Conservation (phyloP, 2,113 vertebrate species). For the Pica pica region DNA sequence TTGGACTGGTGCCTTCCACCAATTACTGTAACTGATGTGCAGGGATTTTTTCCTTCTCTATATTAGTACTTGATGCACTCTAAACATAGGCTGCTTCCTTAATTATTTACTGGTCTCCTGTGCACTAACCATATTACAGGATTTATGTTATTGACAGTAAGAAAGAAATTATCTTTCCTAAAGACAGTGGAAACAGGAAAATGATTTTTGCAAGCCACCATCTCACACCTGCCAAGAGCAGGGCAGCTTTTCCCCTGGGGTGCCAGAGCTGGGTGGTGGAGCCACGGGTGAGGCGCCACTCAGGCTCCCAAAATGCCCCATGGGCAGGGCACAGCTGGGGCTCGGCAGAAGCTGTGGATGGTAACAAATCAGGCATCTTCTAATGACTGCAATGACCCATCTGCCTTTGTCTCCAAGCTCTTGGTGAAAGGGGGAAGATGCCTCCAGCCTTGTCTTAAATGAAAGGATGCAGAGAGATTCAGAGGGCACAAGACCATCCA, state of each 20-base stretch:
- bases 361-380: neutral
- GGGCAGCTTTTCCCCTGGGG: neutral
- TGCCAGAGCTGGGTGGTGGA: neutral
- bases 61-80: constrained; percentile 41
- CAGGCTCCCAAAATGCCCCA: neutral
- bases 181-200: neutral
- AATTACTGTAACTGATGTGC: constrained; percentile 34
- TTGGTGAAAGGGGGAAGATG: neutral
- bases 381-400: neutral
- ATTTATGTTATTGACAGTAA: constrained; percentile 22
- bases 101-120: constrained; percentile 47
- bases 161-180: neutral
- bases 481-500: neutral
- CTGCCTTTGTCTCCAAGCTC: neutral
- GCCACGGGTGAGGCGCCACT: neutral
- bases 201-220: neutral
- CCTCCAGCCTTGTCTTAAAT: neutral
- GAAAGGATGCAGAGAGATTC: neutral
- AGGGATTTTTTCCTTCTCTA: neutral
- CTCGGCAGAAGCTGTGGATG: neutral
- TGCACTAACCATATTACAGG: neutral
- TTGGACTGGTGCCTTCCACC: constrained; percentile 24
- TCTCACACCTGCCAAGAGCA: neutral
- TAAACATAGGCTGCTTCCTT: constrained; percentile 12
- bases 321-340: neutral